Conservation (phyloP, 2,113 vertebrate genomes). For the Strix uralensis region DNA sequence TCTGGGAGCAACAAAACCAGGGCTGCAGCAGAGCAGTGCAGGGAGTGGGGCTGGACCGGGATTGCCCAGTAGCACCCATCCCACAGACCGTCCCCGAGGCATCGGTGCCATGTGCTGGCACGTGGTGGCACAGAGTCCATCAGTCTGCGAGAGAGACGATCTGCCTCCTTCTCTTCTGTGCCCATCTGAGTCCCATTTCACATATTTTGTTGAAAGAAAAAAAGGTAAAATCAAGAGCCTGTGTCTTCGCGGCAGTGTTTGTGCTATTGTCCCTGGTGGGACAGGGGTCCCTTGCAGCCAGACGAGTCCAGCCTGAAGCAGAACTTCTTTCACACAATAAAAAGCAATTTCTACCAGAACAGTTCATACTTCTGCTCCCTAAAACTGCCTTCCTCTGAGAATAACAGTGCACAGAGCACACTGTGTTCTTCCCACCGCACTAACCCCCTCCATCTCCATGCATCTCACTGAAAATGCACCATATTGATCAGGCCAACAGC, state of each 20-base stretch:
- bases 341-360: neutral
- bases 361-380: neutral
- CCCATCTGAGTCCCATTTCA: neutral
- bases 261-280: neutral
- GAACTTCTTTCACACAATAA: neutral
- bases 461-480: neutral
- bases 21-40: neutral
- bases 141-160: neutral
- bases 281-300: neutral
- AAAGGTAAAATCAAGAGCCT: neutral
- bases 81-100: neutral
- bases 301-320: neutral
- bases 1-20: neutral
- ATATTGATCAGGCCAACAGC: neutral
- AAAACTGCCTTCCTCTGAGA: neutral
- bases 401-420: neutral
- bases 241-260: neutral
- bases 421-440: neutral
- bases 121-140: neutral
- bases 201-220: neutral
- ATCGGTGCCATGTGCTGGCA: neutral
- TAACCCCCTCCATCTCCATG: neutral
- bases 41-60: accelerated
- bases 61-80: neutral
- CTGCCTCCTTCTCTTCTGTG: neutral